These are phyloP conservation scores for Diploscapter pachys DNA, from an alignment of 1,140 invertebrate genomes.

Conservation along the genomic window DNA sequence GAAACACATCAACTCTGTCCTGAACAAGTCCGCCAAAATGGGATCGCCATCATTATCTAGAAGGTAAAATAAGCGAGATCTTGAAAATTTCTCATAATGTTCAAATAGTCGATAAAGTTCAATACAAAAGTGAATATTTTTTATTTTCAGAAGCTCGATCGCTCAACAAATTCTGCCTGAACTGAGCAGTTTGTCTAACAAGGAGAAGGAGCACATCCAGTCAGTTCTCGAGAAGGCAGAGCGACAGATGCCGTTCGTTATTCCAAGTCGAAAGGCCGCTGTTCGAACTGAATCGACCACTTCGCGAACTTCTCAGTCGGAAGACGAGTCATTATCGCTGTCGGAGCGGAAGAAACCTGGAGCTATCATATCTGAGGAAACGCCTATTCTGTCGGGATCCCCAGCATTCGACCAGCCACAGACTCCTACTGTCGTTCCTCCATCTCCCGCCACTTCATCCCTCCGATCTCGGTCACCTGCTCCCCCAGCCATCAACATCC, in stretches of 20 bases:
- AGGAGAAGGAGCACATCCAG: constrained; percentile 37
- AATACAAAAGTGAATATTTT: background rate
- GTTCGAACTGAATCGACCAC: constrained; percentile 23
- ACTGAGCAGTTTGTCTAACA: constrained; percentile 26
- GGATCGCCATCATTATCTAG: constrained; percentile 29
- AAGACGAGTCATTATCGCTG: constrained; percentile 10
- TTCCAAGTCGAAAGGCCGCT: constrained; percentile 2
- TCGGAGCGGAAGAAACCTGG: constrained; percentile 5
- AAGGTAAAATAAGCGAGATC: constrained; percentile 19
- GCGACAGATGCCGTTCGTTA: constrained; percentile 27
- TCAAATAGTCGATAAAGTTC: background rate
- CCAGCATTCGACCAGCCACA: too few species aligned
- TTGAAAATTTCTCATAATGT: background rate
- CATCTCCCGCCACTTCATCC: too few species aligned
- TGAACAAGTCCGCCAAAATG: constrained; percentile 23
- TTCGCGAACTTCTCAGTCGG: constrained; percentile 10
- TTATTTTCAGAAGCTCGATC: constrained; percentile 30
- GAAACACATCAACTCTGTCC: constrained; percentile 31
- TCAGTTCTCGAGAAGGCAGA: constrained; percentile 34
- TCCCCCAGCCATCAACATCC: background rate
- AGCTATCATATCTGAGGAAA: background rate
- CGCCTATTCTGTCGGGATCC: too few species aligned
- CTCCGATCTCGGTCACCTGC: too few species aligned
- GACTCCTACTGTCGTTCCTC: too few species aligned
- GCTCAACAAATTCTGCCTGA: constrained; percentile 33